Evolutionary conservation across 2,797 vertebrate genomes (phyloP).

Genomic region (Eutrigla gurnardus): DNA sequence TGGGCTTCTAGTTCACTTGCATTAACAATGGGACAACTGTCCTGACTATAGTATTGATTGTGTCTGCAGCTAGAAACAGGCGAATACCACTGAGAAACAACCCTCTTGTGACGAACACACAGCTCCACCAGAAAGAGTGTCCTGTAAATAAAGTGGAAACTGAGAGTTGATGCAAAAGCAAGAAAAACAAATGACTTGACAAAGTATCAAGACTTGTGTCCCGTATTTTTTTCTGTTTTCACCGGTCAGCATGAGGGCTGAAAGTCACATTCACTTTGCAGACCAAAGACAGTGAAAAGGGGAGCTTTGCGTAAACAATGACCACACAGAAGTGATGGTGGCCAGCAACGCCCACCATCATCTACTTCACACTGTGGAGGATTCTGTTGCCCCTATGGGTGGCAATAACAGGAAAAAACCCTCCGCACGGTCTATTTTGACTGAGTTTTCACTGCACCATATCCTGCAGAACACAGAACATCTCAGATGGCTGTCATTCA

Average conservation of each 20-base stretch:
- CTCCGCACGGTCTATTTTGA: not conserved
- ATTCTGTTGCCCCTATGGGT: not conserved
- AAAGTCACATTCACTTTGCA: conserved; percentile 8
- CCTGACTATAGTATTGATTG: conserved; percentile 42
- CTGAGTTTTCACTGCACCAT: not conserved
- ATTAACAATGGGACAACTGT: conserved; percentile 25
- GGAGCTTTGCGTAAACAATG: conserved; percentile 29
- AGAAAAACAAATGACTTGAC: not conserved
- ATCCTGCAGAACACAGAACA: conserved; percentile 8
- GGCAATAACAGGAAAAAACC: conserved; percentile 15
- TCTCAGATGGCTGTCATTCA: conserved; percentile 1
- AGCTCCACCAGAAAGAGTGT: not conserved
- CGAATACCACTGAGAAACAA: conserved; percentile 18
- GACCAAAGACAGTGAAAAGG: conserved; percentile 1
- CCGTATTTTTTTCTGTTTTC: not conserved
- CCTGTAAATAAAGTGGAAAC: not conserved
- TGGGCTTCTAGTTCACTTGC: conserved; percentile 7
- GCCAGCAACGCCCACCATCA: not conserved
- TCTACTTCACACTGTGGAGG: conserved; percentile 25
- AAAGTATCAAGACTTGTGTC: not conserved
- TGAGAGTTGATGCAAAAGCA: not conserved
- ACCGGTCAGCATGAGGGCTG: not conserved
- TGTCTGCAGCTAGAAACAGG: conserved; percentile 41
- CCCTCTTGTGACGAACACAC: conserved; percentile 14
- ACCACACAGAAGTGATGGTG: conserved; percentile 2